Evolutionary conservation across 2,113 vertebrate genomes (phyloP).

Genomic region (Rhipidura dahli): DNA sequence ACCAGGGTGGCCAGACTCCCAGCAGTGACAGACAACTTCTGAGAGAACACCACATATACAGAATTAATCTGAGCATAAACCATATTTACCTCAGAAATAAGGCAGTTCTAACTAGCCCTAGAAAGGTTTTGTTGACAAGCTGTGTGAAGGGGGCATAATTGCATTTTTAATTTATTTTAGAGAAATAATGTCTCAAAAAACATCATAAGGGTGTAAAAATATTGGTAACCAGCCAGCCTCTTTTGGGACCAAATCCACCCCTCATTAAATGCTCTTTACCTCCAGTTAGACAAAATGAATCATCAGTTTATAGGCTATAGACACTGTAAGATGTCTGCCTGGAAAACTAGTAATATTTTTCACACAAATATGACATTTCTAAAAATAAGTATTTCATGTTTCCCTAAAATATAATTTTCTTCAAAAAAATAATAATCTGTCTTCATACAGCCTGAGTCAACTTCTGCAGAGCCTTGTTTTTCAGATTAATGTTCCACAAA

Average conservation of each 20-base stretch:
- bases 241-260: background rate
- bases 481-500: background rate
- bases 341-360: background rate
- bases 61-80: background rate
- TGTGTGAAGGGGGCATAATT: background rate
- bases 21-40: background rate
- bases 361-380: background rate
- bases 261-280: rapidly evolving
- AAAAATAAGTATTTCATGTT: background rate
- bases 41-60: rapidly evolving
- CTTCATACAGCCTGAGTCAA: background rate
- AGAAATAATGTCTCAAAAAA: background rate
- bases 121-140: background rate
- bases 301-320: background rate
- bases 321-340: background rate
- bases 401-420: background rate
- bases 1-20: background rate
- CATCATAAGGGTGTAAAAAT: background rate
- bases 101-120: background rate
- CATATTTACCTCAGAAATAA: background rate
- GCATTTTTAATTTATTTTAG: background rate
- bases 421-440: background rate
- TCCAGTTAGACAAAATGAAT: background rate
- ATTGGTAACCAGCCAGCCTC: background rate
- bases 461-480: background rate